Conservation (phyloP, 2,113 vertebrate genomes). For the Neodon shergylaensis region DNA sequence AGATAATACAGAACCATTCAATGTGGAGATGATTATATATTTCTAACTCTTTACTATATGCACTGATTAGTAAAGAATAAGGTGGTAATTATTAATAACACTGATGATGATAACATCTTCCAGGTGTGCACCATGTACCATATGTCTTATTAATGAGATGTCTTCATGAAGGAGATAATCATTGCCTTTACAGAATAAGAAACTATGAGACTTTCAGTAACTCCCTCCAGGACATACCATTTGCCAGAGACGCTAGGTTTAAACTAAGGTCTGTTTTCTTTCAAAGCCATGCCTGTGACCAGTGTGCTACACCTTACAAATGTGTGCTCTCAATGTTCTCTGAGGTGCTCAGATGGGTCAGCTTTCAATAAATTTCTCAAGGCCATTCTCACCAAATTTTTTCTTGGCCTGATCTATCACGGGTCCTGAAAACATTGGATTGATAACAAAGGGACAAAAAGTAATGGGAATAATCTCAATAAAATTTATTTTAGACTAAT, state of each 20-base stretch:
- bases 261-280: not conserved
- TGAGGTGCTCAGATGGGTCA: not conserved
- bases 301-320: not conserved
- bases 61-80: constrained; percentile 29
- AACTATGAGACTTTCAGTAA: not conserved
- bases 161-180: not conserved
- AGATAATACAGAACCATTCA: not conserved
- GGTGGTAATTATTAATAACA: not conserved
- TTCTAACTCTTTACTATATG: constrained; percentile 1
- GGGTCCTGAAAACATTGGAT: not conserved
- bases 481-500: not conserved
- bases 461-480: not conserved
- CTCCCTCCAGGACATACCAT: not conserved
- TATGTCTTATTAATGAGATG: not conserved
- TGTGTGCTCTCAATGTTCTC: not conserved
- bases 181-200: not conserved
- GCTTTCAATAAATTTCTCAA: not conserved
- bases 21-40: not conserved
- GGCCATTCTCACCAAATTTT: not conserved
- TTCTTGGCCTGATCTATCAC: too few relatives aligned
- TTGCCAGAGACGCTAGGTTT: not conserved
- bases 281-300: not conserved
- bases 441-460: not conserved
- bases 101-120: not conserved
- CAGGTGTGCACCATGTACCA: not conserved